Percentiles rank a stretch among this genome's conserved stretches.
Conservation (phyloP, 2,113 vertebrate genomes). For the Channa argus region DNA sequence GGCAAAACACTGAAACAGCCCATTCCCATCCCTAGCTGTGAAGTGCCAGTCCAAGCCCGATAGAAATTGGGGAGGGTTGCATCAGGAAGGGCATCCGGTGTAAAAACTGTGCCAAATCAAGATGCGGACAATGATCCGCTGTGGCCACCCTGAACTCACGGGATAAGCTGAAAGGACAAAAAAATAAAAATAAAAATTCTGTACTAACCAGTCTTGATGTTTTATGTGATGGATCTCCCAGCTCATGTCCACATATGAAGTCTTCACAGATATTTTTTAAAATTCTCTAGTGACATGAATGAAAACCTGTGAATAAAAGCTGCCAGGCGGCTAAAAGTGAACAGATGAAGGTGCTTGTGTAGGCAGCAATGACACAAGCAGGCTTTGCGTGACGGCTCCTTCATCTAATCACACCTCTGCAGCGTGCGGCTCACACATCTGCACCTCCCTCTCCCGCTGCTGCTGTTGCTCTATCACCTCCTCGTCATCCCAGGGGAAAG, state of each 20-base stretch:
- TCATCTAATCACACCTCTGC: slow-evolving; percentile 41
- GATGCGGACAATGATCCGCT: no score
- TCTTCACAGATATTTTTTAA: neutral
- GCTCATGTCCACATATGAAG: neutral
- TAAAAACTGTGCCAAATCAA: no score
- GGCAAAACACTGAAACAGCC: no score
- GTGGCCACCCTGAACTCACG: no score
- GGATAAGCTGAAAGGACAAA: no score
- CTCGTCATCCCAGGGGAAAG: slow-evolving; percentile 34
- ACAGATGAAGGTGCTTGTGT: slow-evolving; percentile 17
- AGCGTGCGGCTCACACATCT: slow-evolving; percentile 28
- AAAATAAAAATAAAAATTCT: no score
- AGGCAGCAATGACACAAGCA: slow-evolving; percentile 20
- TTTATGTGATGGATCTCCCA: neutral
- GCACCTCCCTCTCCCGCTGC: slow-evolving; percentile 25
- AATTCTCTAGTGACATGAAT: neutral
- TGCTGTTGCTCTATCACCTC: slow-evolving; percentile 42
- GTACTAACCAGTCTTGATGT: neutral
- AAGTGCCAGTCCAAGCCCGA: no score
- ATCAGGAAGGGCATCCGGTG: no score
- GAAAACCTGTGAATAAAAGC: neutral
- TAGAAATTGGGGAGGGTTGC: no score
- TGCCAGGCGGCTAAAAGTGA: slow-evolving; percentile 8
- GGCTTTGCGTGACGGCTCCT: slow-evolving; percentile 27
- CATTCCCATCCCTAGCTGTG: no score